Evolutionary conservation across 2,888 invertebrate species (phyloP).

Genomic region (Phyto melanocephala): DNA sequence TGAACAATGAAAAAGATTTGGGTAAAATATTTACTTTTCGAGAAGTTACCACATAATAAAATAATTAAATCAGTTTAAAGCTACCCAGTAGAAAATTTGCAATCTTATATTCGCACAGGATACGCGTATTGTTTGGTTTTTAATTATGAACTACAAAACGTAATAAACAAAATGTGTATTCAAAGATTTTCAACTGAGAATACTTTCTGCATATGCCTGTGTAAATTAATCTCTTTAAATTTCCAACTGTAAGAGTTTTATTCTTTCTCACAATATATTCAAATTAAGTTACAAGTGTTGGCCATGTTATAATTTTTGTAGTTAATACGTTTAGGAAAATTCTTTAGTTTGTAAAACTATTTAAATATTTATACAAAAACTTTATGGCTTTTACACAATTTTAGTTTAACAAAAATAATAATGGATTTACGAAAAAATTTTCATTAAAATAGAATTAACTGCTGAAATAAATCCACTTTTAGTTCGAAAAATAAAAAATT

Average conservation of each 20-base stretch:
- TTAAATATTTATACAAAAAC: slow-evolving; percentile 47
- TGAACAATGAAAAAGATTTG: slow-evolving; percentile 41
- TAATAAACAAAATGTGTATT: too few species aligned
- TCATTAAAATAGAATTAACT: neutral
- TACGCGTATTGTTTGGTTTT: too few species aligned
- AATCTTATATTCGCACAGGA: neutral
- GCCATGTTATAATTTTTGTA: slow-evolving; percentile 41
- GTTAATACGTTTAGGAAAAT: slow-evolving; percentile 18
- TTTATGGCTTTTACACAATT: slow-evolving; percentile 13
- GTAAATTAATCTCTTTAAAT: neutral
- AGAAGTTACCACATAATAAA: neutral
- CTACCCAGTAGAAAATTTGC: neutral
- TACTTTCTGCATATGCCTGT: neutral
- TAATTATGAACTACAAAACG: too few species aligned
- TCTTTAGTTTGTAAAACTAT: slow-evolving; percentile 15
- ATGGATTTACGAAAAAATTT: slow-evolving; percentile 1
- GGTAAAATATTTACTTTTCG: slow-evolving; percentile 14
- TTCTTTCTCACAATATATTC: slow-evolving; percentile 25
- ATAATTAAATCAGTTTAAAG: neutral
- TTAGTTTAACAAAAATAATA: neutral
- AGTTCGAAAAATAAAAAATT: too few species aligned
- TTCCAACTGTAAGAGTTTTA: neutral
- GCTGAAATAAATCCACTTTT: too few species aligned
- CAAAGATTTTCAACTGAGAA: neutral
- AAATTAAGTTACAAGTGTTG: slow-evolving; percentile 46